phyloP scores from a whole-genome alignment of 2,113 vertebrate genomes.

The Prunella himalayana region DNA sequence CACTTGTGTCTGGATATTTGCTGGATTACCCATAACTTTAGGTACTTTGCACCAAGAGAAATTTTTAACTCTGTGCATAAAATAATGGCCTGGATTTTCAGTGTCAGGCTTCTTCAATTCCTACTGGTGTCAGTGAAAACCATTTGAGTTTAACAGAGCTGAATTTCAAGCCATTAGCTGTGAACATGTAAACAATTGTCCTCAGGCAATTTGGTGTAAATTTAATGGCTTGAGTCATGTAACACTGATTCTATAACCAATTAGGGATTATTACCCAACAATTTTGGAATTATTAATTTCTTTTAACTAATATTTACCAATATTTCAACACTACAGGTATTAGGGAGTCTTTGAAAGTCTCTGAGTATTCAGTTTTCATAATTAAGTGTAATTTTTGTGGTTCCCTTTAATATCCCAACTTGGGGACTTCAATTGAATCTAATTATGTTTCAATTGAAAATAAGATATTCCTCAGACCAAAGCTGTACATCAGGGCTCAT shows the following conservation, averaged over 20 bases:
- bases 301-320: background rate
- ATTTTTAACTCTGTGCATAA: background rate
- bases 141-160: background rate
- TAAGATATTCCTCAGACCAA: conserved; percentile 50
- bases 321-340: background rate
- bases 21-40: background rate
- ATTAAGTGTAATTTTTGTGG: conserved; percentile 48
- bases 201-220: background rate
- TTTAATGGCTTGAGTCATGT: background rate
- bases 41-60: background rate
- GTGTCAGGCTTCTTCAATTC: background rate
- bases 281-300: background rate
- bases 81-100: background rate
- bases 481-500: conserved; percentile 68
- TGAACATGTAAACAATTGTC: conserved; percentile 3
- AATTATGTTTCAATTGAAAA: conserved; percentile 71
- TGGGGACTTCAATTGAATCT: conserved; percentile 47
- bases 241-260: background rate
- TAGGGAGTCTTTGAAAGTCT: conserved; percentile 1
- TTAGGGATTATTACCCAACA: background rate
- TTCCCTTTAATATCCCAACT: conserved; percentile 56
- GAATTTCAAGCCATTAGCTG: background rate
- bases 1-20: background rate
- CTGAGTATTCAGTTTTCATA: conserved; percentile 39
- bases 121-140: background rate